Base-by-base conservation (phyloP, 1,140 invertebrate genomes). In the Ostrea denselamellosa region DNA sequence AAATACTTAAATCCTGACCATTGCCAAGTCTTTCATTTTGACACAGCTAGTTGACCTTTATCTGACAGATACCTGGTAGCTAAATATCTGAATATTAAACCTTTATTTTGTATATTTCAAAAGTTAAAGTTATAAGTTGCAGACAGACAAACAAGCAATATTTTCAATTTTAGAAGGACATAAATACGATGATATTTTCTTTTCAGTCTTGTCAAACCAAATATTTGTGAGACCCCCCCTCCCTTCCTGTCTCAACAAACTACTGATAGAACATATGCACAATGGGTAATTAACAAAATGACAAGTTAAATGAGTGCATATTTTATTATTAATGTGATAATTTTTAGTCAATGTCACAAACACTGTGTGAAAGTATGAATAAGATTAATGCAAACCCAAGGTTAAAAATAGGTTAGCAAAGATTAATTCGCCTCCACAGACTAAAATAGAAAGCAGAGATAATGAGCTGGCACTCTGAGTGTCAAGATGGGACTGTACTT, bases 271-370 rank as follows among this genome's bases (percentile, higher is more conserved):
- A 62, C 2, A 62, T n/a, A 62, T 62, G 56, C n/a, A 62, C 17
- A 5, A 8, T n/a, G 56, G 56, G 17, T 62, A 12, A 62, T n/a
- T 5, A 62, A 62, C n/a, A 62, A n/a, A 62, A 19, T 62, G 56
- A 19, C 14, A 17, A 62, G 56, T 19, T 17, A 19, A 62, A 62
- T 62, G n/a, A 62, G 56, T 62, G 56, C 56, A 19, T 62, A 62
- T 62, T 62, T 62, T 62, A 62, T 62, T 62, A 62, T 62, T 17
- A 19, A 62, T 62, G 56, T 62, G 34, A 62, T 62, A 62, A 62
- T 62, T 62, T n/a, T 10, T 62, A 19, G 56, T 62, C 56, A 62
- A 62, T 62, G 56, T 62, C 56, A 62, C 56, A 62, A 62, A 62
- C 54, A 56, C 14, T 12, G 9, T 56, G 17, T 17, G 14, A 62